These are phyloP conservation scores for Lingula anatina DNA, from an alignment of 2,888 invertebrate species.

Conservation along the genomic window DNA sequence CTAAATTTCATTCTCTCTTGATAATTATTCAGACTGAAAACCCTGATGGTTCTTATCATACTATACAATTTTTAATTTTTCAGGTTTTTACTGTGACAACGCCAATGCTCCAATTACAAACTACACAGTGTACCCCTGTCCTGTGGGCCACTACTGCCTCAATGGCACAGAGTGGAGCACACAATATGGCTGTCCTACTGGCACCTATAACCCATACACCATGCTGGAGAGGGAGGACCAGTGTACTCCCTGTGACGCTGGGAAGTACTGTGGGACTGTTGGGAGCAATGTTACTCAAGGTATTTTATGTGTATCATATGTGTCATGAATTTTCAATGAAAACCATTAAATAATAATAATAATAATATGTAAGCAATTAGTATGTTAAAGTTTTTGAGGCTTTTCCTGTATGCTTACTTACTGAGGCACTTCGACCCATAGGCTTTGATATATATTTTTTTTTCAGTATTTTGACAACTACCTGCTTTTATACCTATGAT, in stretches of 20 bases:
- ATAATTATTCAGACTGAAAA: not conserved
- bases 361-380: not conserved
- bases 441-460: not conserved
- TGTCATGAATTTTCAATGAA: not conserved
- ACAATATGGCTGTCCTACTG: conserved; percentile 40
- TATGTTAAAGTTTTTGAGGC: not conserved
- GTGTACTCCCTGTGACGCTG: conserved; percentile 40
- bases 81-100: conserved; percentile 42
- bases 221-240: conserved; percentile 22
- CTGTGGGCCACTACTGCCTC: conserved; percentile 44
- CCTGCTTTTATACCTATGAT: too few relatives aligned
- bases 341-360: not conserved
- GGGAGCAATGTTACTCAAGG: too few relatives aligned
- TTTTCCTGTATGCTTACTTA: not conserved
- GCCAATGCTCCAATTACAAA: conserved; percentile 30
- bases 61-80: conserved; percentile 4
- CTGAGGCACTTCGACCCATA: not conserved
- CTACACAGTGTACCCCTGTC: conserved; percentile 38
- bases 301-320: too few relatives aligned
- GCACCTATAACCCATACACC: conserved; percentile 37
- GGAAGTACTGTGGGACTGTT: conserved; percentile 33
- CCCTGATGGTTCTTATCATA: too few relatives aligned
- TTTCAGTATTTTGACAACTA: too few relatives aligned
- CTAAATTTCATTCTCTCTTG: too few relatives aligned
- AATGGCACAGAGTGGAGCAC: conserved; percentile 27